These are phyloP conservation scores for Nudaria mundana DNA, from an alignment of 2,888 invertebrate genomes.

Conservation along the genomic window DNA sequence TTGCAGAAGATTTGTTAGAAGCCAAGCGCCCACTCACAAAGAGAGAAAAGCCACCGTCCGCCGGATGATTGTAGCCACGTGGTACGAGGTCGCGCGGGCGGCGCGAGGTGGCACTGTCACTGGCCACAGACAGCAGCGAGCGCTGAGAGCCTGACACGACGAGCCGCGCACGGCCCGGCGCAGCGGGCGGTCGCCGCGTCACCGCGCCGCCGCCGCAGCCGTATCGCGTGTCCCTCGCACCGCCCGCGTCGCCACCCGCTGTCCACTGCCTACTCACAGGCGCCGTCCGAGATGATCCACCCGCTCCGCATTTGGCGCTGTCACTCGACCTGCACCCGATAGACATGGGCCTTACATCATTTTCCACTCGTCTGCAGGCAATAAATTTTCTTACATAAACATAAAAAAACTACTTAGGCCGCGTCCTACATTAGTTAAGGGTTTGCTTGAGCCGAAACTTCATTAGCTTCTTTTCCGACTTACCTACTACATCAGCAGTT, in stretches of 20 bases:
- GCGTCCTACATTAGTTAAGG: not conserved
- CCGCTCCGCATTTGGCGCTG: conserved; percentile 83
- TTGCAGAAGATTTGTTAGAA: conserved; percentile 66
- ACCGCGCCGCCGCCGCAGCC: conserved; percentile 35
- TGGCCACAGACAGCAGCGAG: conserved; percentile 76
- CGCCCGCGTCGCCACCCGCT: conserved; percentile 65
- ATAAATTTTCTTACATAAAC: conserved; percentile 19
- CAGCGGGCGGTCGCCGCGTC: conserved; percentile 40
- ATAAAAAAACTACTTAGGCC: not conserved
- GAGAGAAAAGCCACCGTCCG: conserved; percentile 74
- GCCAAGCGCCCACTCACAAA: conserved; percentile 80
- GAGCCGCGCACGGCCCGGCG: conserved; percentile 40
- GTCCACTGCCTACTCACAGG: conserved; percentile 80
- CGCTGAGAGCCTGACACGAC: conserved; percentile 68
- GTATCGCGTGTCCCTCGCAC: conserved; percentile 47
- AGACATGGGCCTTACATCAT: conserved; percentile 33
- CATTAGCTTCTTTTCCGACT: too few relatives aligned
- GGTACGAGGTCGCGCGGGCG: conserved; percentile 66
- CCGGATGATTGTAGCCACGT: conserved; percentile 62
- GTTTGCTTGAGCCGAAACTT: too few relatives aligned
- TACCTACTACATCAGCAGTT: too few relatives aligned
- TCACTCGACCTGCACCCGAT: conserved; percentile 81
- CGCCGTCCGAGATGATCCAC: conserved; percentile 72
- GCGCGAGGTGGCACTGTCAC: conserved; percentile 73
- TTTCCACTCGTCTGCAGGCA: conserved; percentile 32